phyloP scores from a whole-genome alignment of 2,888 invertebrate species.

The Perdita meconis region DNA sequence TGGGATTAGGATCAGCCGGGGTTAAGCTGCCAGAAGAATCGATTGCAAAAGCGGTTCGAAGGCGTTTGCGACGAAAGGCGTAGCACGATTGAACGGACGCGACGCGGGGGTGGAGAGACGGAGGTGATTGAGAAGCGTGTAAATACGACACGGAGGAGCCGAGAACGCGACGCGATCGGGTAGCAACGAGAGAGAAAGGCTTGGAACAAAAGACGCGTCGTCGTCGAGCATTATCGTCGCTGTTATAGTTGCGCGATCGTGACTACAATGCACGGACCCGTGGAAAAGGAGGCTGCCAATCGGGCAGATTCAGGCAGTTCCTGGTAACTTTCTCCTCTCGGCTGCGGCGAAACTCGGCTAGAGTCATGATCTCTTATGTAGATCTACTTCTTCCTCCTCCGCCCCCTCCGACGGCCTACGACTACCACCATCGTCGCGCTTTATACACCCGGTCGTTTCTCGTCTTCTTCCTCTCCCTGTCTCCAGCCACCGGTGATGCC shows the following conservation, averaged over 20 bases:
- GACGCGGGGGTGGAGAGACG: background rate
- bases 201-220: constrained; percentile 64
- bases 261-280: constrained; percentile 74
- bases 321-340: constrained; percentile 80
- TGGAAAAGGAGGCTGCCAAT: constrained; percentile 74
- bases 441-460: constrained; percentile 16
- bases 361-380: constrained; percentile 80
- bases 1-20: constrained; percentile 54
- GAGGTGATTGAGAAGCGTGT: constrained; percentile 35
- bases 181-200: constrained; percentile 23
- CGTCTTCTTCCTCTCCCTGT: constrained; percentile 32
- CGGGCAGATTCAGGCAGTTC: constrained; percentile 78
- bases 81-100: background rate
- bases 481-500: constrained; percentile 11
- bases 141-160: constrained; percentile 18
- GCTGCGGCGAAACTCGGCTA: constrained; percentile 78
- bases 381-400: constrained; percentile 68
- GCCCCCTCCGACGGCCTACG: constrained; percentile 18
- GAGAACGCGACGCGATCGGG: constrained; percentile 28
- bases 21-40: constrained; percentile 51
- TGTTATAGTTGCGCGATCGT: constrained; percentile 71
- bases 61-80: constrained; percentile 28
- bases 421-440: constrained; percentile 31
- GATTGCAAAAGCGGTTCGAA: constrained; percentile 39
- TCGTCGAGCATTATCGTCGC: constrained; percentile 70